phyloP scores from a whole-genome alignment of 2,888 invertebrate genomes.

The Operophtera brumata region DNA sequence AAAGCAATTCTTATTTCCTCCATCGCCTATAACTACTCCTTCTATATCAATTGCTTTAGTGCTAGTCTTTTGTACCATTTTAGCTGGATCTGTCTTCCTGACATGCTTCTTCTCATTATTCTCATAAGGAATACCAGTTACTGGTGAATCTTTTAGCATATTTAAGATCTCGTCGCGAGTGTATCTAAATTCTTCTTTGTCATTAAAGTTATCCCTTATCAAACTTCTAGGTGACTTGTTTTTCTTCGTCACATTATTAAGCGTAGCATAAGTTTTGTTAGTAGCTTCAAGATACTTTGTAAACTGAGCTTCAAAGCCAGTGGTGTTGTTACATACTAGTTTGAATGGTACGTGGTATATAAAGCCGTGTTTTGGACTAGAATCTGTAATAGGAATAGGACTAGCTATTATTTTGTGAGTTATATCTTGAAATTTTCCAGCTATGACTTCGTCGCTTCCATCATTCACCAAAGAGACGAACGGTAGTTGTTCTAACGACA shows the following conservation, averaged over 20 bases:
- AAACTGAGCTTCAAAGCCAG: conserved; percentile 67
- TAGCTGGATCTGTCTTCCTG: conserved; percentile 67
- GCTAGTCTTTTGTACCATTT: conserved; percentile 57
- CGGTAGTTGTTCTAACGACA: conserved; percentile 66
- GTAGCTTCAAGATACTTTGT: conserved; percentile 62
- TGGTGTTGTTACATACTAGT: conserved; percentile 62
- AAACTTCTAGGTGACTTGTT: conserved; percentile 62
- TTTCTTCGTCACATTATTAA: conserved; percentile 49
- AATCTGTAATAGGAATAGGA: conserved; percentile 52
- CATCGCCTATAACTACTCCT: conserved; percentile 51
- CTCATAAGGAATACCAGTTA: conserved; percentile 61
- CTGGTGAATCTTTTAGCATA: conserved; percentile 73
- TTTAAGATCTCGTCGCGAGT: conserved; percentile 70
- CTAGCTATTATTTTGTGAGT: conserved; percentile 63
- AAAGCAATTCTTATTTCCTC: conserved; percentile 61
- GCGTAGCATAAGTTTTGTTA: conserved; percentile 54
- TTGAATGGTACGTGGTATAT: conserved; percentile 67
- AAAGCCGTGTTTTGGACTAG: conserved; percentile 61
- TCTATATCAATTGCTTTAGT: conserved; percentile 54
- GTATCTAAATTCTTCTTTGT: conserved; percentile 52
- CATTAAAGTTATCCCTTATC: conserved; percentile 50
- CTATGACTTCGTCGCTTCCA: conserved; percentile 44
- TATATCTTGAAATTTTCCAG: conserved; percentile 41
- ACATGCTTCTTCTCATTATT: conserved; percentile 62
- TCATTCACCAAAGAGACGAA: conserved; percentile 59